A percentile compares a stretch with the other conserved stretches of the same genome.
These are phyloP conservation scores for Pseudopodoces humilis DNA, from an alignment of 2,113 vertebrate genomes.

Conservation along the genomic window DNA sequence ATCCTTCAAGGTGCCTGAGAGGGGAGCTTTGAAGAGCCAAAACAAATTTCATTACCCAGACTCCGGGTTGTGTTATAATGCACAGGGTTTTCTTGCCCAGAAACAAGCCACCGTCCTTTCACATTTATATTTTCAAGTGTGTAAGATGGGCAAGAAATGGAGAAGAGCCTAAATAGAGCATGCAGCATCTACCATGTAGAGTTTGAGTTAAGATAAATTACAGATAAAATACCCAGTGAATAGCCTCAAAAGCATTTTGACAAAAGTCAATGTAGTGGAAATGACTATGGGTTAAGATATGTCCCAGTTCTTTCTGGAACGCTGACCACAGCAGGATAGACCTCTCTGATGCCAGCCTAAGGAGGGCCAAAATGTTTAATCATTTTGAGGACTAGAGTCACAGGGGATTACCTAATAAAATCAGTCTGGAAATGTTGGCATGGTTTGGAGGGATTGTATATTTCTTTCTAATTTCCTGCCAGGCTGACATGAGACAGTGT, in stretches of 20 bases:
- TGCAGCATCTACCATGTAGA: background rate
- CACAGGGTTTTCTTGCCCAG: background rate
- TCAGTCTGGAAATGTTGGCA: background rate
- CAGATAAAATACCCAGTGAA: background rate
- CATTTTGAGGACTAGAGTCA: background rate
- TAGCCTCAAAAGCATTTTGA: constrained; percentile 1
- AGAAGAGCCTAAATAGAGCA: background rate
- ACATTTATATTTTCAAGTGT: background rate
- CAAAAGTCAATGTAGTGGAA: background rate
- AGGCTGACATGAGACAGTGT: background rate
- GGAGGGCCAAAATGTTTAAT: background rate
- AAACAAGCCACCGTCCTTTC: accelerated
- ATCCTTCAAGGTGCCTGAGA: background rate
- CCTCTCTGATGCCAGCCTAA: background rate
- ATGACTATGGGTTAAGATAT: background rate
- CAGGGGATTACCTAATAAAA: background rate
- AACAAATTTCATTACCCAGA: background rate
- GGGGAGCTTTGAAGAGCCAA: background rate
- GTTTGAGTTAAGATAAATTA: background rate
- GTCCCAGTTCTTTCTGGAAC: background rate
- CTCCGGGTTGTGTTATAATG: background rate
- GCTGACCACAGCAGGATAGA: background rate
- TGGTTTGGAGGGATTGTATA: background rate
- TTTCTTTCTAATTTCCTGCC: background rate
- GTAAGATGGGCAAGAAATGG: background rate